Evolutionary conservation across 2,888 invertebrate species (phyloP).

Genomic region (Harmothoe impar): DNA sequence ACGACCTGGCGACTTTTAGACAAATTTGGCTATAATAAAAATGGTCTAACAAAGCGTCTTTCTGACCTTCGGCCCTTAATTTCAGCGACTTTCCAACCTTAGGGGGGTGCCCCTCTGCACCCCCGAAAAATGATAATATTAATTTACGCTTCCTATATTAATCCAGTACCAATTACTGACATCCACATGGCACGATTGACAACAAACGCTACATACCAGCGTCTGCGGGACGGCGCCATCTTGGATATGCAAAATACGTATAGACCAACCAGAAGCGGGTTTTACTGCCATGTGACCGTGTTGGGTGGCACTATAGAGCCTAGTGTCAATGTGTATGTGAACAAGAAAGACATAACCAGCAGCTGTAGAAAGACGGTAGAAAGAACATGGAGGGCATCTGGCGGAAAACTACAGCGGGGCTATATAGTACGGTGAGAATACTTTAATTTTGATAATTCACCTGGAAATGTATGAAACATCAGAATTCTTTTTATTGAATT

Average conservation of each 20-base stretch:
- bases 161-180: conserved; percentile 36
- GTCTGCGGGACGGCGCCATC: neutral
- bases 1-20: no score
- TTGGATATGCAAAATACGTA: conserved; percentile 32
- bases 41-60: no score
- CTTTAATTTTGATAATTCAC: neutral
- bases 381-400: neutral
- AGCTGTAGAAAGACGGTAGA: conserved; percentile 6
- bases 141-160: no score
- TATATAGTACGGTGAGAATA: neutral
- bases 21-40: no score
- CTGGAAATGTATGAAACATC: no score
- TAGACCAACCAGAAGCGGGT: conserved; percentile 28
- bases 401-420: neutral
- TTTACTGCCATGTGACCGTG: conserved; percentile 35
- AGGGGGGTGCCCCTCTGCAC: no score
- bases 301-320: conserved; percentile 24
- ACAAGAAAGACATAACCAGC: neutral
- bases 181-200: neutral
- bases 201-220: neutral
- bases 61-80: no score
- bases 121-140: no score
- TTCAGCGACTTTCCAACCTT: no score
- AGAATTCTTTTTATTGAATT: no score
- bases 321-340: neutral